Percentiles rank a stretch among this genome's conserved stretches.
These are phyloP conservation scores for Poeciliopsis occidentalis DNA, from an alignment of 2,113 vertebrate genomes.

Conservation along the genomic window DNA sequence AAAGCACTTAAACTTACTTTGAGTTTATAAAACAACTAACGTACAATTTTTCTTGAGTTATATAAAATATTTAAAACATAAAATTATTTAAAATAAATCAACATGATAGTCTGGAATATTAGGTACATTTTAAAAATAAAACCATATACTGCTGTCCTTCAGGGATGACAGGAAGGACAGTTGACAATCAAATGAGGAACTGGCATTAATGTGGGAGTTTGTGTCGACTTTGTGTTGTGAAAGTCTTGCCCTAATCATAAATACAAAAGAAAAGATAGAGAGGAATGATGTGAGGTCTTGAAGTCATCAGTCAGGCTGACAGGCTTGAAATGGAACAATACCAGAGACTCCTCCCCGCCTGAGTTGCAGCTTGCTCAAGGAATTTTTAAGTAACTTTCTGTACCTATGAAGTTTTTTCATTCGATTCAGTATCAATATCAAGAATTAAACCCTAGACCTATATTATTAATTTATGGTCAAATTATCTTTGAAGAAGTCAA, in stretches of 20 bases:
- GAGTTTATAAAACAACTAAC: no score
- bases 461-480: conserved; percentile 13
- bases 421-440: conserved; percentile 35
- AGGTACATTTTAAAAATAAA: not conserved
- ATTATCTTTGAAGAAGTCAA: not conserved
- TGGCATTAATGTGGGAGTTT: conserved; percentile 52
- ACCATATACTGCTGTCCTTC: conserved; percentile 5
- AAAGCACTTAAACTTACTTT: no score
- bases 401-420: conserved; percentile 60
- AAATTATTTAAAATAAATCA: not conserved
- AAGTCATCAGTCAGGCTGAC: conserved; percentile 78
- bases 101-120: not conserved
- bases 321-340: conserved; percentile 76
- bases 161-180: conserved; percentile 16
- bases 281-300: conserved; percentile 61
- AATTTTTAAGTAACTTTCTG: conserved; percentile 71
- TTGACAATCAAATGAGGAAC: conserved; percentile 54
- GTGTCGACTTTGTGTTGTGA: conserved; percentile 54
- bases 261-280: conserved; percentile 68
- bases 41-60: no score
- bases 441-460: conserved; percentile 36
- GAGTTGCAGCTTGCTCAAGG: conserved; percentile 56
- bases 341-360: conserved; percentile 68
- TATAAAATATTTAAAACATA: no score
- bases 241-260: conserved; percentile 73